Conservation (phyloP, 2,113 vertebrate genomes). For the Numida meleagris region DNA sequence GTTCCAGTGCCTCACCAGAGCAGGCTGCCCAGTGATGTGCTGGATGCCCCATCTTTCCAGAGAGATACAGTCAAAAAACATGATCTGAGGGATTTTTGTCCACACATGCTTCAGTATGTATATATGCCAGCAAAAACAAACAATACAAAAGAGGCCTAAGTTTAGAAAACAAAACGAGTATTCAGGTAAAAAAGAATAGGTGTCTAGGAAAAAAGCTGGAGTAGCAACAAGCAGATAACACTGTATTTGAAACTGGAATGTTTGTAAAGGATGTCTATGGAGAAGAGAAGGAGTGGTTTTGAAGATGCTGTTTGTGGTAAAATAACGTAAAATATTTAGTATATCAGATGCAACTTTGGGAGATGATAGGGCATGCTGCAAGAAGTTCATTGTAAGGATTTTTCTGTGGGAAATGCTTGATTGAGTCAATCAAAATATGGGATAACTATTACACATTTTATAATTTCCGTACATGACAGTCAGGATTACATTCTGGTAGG, state of each 20-base stretch:
- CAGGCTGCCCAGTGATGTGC: too few relatives aligned
- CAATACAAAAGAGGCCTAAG: neutral
- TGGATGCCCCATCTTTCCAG: neutral
- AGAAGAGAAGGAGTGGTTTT: neutral
- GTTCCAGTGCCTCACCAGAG: too few relatives aligned
- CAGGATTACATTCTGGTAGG: constrained; percentile 56
- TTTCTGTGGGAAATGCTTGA: constrained; percentile 49
- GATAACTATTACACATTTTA: constrained; percentile 40
- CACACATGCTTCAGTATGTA: neutral
- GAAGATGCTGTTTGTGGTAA: neutral
- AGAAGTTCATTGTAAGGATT: constrained; percentile 16
- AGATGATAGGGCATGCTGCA: neutral
- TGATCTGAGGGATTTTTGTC: neutral
- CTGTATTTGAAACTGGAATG: neutral
- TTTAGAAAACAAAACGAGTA: neutral
- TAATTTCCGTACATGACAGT: constrained; percentile 66
- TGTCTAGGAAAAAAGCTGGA: neutral
- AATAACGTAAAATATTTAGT: constrained; percentile 33
- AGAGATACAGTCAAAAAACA: neutral
- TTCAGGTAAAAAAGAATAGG: neutral
- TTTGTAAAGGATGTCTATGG: neutral
- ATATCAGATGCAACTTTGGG: neutral
- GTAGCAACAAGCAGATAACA: neutral
- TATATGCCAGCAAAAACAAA: neutral
- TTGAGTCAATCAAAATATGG: constrained; percentile 50